A percentile compares a stretch with the other conserved stretches of the same genome.
Conservation (phyloP, 2,113 vertebrate genomes). For the Vulpes ferrilata region DNA sequence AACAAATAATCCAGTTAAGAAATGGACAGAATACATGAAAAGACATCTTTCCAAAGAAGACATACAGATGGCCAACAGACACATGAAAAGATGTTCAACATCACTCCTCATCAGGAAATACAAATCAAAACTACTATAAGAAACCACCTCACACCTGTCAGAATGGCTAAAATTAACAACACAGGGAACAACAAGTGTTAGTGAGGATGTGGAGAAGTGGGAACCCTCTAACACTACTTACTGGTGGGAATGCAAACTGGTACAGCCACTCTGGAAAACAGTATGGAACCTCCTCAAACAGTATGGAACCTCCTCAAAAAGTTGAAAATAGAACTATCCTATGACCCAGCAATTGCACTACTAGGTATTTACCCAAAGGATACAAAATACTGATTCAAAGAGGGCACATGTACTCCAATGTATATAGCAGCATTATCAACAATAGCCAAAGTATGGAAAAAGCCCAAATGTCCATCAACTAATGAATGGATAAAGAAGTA, state of each 20-base stretch:
- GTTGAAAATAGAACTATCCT: no score
- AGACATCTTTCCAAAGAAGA: background rate
- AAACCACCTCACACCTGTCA: background rate
- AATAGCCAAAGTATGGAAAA: background rate
- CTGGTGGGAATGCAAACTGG: background rate
- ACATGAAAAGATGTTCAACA: background rate
- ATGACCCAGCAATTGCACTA: background rate
- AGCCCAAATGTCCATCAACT: background rate
- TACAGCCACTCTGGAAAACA: background rate
- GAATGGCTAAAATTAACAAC: background rate
- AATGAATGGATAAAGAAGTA: background rate
- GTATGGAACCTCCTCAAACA: background rate
- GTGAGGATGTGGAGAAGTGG: accelerated
- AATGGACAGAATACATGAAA: background rate
- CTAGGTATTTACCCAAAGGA: background rate
- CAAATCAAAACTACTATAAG: background rate
- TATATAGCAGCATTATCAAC: background rate
- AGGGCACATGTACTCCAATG: background rate
- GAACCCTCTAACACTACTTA: background rate
- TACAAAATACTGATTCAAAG: background rate
- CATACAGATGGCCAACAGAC: background rate
- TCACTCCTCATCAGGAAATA: background rate
- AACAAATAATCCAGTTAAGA: background rate
- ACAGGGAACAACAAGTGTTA: background rate
- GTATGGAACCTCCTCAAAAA: background rate